Percentiles rank a stretch among this genome's conserved stretches.
These are phyloP conservation scores for Enteromius radiatus DNA, from an alignment of 2,797 vertebrate genomes.

Conservation along the genomic window DNA sequence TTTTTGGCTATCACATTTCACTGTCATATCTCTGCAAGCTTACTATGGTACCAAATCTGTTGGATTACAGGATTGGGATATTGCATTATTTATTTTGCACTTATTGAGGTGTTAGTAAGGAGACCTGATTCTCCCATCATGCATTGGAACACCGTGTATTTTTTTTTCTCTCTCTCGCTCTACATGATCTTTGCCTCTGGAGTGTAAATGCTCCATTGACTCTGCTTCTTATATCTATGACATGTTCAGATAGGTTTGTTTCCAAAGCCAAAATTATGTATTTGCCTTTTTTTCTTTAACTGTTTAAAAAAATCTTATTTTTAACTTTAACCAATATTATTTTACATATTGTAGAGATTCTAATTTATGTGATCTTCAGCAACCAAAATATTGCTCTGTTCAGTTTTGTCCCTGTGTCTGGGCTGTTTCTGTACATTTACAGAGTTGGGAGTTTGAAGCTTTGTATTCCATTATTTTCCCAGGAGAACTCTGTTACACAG, in stretches of 20 bases:
- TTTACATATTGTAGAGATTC: slow-evolving; percentile 61
- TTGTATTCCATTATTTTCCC: slow-evolving; percentile 14
- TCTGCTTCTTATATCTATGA: slow-evolving; percentile 52
- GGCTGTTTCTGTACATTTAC: slow-evolving; percentile 35
- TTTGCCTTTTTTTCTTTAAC: slow-evolving; percentile 54
- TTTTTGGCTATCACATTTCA: neutral
- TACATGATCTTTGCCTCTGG: slow-evolving; percentile 40
- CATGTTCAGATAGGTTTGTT: slow-evolving; percentile 52
- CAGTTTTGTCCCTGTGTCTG: slow-evolving; percentile 71
- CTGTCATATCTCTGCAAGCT: slow-evolving; percentile 43
- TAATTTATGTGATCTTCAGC: slow-evolving; percentile 60
- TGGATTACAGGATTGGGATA: slow-evolving; percentile 55
- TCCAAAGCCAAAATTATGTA: slow-evolving; percentile 53
- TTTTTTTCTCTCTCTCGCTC: neutral
- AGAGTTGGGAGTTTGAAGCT: neutral
- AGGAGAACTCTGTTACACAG: slow-evolving; percentile 7
- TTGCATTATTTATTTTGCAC: slow-evolving; percentile 59
- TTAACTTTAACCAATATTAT: slow-evolving; percentile 57
- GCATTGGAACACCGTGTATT: slow-evolving; percentile 35
- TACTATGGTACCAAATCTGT: slow-evolving; percentile 57
- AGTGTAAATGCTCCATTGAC: slow-evolving; percentile 36
- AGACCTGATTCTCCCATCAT: slow-evolving; percentile 45
- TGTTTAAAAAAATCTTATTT: slow-evolving; percentile 58
- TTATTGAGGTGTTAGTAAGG: slow-evolving; percentile 49
- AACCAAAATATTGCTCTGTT: slow-evolving; percentile 63